These are phyloP conservation scores for Eupithecia insigniata DNA, from an alignment of 2,888 invertebrate genomes.

Conservation along the genomic window DNA sequence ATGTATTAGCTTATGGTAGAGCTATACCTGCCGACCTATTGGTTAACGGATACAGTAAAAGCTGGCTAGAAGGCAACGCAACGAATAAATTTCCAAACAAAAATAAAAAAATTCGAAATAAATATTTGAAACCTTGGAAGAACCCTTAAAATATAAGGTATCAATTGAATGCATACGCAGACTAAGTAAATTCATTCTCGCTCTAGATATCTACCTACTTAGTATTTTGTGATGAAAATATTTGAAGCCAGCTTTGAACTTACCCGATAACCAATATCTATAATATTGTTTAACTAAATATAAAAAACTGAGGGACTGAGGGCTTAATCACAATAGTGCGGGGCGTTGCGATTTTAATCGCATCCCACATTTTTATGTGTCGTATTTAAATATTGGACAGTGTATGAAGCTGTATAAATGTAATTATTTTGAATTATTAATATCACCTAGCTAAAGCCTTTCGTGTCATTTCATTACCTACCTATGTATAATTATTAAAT, in stretches of 20 bases:
- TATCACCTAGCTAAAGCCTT: not conserved
- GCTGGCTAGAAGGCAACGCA: not conserved
- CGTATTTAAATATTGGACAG: not conserved
- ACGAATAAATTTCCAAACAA: not conserved
- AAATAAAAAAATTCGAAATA: not conserved
- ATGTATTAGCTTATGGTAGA: not conserved
- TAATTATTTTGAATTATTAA: not conserved
- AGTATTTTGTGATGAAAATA: not conserved
- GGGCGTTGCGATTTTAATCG: not conserved
- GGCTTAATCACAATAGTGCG: slow-evolving; percentile 9
- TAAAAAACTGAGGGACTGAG: not conserved
- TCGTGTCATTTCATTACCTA: not conserved
- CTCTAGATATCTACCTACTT: not conserved
- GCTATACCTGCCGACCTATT: not conserved
- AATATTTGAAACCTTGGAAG: not conserved
- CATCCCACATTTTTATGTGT: not conserved
- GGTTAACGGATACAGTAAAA: slow-evolving; percentile 5
- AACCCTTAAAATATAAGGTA: not conserved
- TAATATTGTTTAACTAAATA: not conserved
- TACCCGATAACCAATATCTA: not conserved
- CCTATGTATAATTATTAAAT: not conserved
- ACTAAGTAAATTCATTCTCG: not conserved
- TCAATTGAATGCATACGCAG: not conserved
- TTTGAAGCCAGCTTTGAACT: not conserved
- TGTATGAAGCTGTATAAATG: not conserved